Conservation (phyloP, 2,113 vertebrate genomes). For the Sander lucioperca region DNA sequence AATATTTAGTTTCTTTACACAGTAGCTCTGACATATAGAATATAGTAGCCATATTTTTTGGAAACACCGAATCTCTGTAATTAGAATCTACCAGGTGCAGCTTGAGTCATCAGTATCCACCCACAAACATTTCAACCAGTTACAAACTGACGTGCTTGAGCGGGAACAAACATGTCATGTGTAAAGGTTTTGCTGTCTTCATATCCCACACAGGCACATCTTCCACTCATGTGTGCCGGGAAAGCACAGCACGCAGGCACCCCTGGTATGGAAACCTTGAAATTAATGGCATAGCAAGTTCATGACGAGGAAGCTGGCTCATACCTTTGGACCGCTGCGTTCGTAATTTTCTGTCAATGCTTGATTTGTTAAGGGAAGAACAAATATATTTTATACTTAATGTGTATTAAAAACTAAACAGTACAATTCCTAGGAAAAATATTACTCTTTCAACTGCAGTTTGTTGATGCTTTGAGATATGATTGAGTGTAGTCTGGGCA, state of each 20-base stretch:
- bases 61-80: conserved; percentile 3
- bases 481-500: conserved; percentile 15
- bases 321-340: conserved; percentile 10
- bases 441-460: neutral
- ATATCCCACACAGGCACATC: conserved; percentile 12
- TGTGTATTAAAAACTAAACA: conserved; percentile 9
- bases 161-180: conserved; percentile 43
- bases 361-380: conserved; percentile 21
- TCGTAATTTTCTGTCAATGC: conserved; percentile 26
- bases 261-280: conserved; percentile 47
- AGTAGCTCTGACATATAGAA: neutral
- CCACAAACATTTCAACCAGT: conserved; percentile 26
- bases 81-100: conserved; percentile 1
- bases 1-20: neutral
- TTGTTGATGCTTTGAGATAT: neutral
- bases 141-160: conserved; percentile 32
- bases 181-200: conserved; percentile 33
- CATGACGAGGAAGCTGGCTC: conserved; percentile 21
- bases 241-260: conserved; percentile 29
- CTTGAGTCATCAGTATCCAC: conserved; percentile 26
- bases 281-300: conserved; percentile 35
- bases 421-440: neutral
- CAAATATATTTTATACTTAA: neutral
- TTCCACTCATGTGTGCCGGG: conserved; percentile 16
- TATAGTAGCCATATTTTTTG: neutral